Evolutionary conservation across 2,888 invertebrate genomes (phyloP).

Genomic region (Meghimatium bilineatum): DNA sequence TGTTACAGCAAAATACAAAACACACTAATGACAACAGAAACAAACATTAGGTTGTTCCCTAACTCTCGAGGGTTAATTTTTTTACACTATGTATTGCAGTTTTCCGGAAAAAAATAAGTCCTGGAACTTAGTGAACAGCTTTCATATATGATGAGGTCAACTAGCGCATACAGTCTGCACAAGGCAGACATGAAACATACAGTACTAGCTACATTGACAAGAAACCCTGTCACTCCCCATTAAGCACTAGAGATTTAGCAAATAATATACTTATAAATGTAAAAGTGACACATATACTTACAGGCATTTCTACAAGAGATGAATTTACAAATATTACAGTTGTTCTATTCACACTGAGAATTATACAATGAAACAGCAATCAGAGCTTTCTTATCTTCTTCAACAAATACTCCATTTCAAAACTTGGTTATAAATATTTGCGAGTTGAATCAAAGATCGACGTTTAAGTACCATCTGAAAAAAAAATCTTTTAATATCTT

Average conservation of each 20-base stretch:
- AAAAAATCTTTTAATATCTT: background rate
- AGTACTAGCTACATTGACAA: background rate
- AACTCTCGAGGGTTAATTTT: too few species aligned
- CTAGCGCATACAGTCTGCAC: background rate
- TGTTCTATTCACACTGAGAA: background rate
- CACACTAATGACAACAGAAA: too few species aligned
- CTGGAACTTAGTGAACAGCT: too few species aligned
- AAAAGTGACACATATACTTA: background rate
- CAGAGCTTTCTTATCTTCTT: background rate
- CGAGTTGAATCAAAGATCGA: background rate
- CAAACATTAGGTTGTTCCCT: too few species aligned
- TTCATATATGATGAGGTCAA: background rate
- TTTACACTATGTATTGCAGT: too few species aligned
- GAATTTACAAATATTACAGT: background rate
- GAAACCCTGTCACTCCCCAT: background rate
- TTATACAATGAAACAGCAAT: background rate
- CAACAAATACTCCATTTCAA: background rate
- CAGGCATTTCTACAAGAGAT: background rate
- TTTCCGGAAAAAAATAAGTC: too few species aligned
- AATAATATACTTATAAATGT: background rate
- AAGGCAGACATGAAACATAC: background rate
- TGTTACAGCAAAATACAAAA: too few species aligned
- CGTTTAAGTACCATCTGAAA: too few species aligned
- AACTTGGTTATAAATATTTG: background rate
- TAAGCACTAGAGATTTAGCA: background rate